Base-by-base conservation (phyloP, 2,797 vertebrate species). In the Hoplostethus mediterraneus region DNA sequence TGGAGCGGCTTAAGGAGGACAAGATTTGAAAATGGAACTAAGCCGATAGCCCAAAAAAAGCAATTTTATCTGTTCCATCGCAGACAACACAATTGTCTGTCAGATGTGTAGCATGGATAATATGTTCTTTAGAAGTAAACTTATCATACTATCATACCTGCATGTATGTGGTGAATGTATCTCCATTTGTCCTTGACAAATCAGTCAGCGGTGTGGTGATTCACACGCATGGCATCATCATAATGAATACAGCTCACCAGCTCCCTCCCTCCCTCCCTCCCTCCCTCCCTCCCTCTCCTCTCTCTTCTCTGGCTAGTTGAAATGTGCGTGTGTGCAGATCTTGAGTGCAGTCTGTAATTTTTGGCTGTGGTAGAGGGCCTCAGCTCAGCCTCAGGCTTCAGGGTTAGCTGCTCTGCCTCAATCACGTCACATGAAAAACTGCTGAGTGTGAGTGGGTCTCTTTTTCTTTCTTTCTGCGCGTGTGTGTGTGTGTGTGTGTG, bases 391-490 rank as follows among this genome's bases (percentile, higher is more conserved):
- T 85, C 73, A 2, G 90, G 91, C 89, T 91, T 78, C 84, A 69
- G 85, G 87, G 85, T 92, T 92, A 86, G 89, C 88, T 88, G 86
- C 86, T 90, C 87, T 80, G 88, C 90, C 91, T 92, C 88, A 91
- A 89, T 91, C 90, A 92, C 87, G 90, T 94, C 92, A 93, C 92
- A 91, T 89, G 89, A 90, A 92, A 93, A 93, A 92, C 90, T 93
- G 92, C 91, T 94, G 90, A 93, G 88, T 90, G 79, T 17, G 67
- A 86, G 79, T 59, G 67, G 67, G 78, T 87, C 80, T 87, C 67
- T 84, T 54, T 86, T 79, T 88, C 72, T 71, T 66, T 87, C 25
- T 79, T 70, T 81, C 72, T 80, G 61, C 68, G 49, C 75, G 33
- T 66, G 25, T 59, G 54, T 66, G 30, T n/a, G 57, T 8, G 31